Percentiles rank a stretch among this genome's conserved stretches.
Evolutionary conservation across 2,888 invertebrate genomes (phyloP).

Genomic region (Tridacna gigas): DNA sequence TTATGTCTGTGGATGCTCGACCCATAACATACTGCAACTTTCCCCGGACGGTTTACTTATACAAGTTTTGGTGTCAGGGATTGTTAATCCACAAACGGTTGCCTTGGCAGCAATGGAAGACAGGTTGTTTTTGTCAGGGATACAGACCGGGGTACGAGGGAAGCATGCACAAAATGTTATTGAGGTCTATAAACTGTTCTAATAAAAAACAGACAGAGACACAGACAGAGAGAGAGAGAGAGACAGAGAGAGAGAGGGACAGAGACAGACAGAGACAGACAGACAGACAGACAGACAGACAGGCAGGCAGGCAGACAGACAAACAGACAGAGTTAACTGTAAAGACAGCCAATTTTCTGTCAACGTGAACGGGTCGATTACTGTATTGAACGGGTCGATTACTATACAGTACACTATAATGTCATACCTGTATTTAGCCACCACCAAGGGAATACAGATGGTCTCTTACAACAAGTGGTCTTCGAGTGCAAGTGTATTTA

Average conservation of each 20-base stretch:
- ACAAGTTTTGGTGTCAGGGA: slow-evolving; percentile 41
- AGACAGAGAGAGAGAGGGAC: background rate
- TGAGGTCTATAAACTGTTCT: slow-evolving; percentile 50
- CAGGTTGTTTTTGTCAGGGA: slow-evolving; percentile 48
- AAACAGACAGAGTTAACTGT: background rate
- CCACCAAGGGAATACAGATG: too few species aligned
- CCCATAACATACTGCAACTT: slow-evolving; percentile 57
- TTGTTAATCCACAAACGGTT: slow-evolving; percentile 62
- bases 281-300: background rate
- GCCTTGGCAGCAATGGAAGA: slow-evolving; percentile 56
- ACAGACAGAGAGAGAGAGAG: background rate
- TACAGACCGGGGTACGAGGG: slow-evolving; percentile 35
- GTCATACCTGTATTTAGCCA: too few species aligned
- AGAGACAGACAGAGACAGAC: background rate
- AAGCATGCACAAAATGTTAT: slow-evolving; percentile 60
- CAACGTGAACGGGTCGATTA: background rate
- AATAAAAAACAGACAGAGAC: background rate
- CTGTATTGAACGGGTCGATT: background rate
- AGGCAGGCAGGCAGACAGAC: background rate
- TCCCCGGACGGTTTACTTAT: slow-evolving; percentile 50
- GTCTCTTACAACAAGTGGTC: too few species aligned
- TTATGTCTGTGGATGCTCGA: slow-evolving; percentile 60
- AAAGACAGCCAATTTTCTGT: background rate
- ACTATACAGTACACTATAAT: too few species aligned
- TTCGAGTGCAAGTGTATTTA: too few species aligned